Conservation (phyloP, 2,113 vertebrate genomes). For the Leptocoma aspasia region DNA sequence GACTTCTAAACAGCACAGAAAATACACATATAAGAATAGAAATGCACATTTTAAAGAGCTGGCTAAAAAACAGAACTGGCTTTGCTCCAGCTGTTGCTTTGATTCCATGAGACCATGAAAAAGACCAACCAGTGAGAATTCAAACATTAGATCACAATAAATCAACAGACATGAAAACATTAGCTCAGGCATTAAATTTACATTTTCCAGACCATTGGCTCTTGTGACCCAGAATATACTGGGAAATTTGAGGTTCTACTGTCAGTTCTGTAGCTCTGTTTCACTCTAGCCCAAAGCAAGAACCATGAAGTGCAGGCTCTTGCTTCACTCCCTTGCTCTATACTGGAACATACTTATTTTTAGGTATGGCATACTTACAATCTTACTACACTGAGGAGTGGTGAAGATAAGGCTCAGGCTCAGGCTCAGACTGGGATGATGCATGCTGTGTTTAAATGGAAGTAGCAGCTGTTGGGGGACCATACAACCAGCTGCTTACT, state of each 20-base stretch:
- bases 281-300: slow-evolving; percentile 26
- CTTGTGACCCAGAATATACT: slow-evolving; percentile 36
- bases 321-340: background rate
- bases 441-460: background rate
- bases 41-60: background rate
- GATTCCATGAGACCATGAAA: slow-evolving; percentile 28
- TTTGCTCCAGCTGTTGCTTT: background rate
- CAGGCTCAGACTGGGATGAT: background rate
- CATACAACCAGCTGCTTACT: background rate
- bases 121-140: background rate
- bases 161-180: slow-evolving; percentile 47
- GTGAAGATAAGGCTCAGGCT: background rate
- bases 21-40: background rate
- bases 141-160: slow-evolving; percentile 34
- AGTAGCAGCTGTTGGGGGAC: background rate
- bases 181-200: slow-evolving; percentile 55
- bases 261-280: background rate
- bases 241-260: slow-evolving; percentile 28
- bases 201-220: slow-evolving; percentile 56
- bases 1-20: background rate
- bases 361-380: background rate
- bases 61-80: background rate
- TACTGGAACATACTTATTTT: background rate
- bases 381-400: background rate
- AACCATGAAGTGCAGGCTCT: background rate